Base-by-base conservation (phyloP, 2,797 vertebrate species). In the Ctenochaetus hawaiiensis region DNA sequence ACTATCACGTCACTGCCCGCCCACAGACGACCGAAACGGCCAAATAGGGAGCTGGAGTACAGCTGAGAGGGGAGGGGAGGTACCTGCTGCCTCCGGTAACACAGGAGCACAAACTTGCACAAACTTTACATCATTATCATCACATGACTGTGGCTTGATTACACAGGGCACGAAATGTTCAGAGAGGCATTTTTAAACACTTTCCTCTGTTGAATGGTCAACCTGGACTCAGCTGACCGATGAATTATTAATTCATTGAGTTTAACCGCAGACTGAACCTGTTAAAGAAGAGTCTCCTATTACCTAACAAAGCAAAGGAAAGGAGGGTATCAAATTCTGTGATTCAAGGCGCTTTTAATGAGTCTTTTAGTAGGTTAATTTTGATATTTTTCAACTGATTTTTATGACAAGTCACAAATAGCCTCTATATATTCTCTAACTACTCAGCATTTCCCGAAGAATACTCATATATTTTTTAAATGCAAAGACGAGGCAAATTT, bases 1-100 rank as follows among this genome's bases (percentile, higher is more conserved):
- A 72, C 74, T 79, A 1, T 17, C 5, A 73, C 89, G 89, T 92
- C 90, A 90, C 30, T 6, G 5, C 72, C 47, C 90, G 81, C 90
- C 87, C 89, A 87, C 76, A 16, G 1, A 1, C 2, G 16, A 34
- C 22, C n/a, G 62, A 82, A 41, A 83, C 62, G 8, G 56, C 88
- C 91, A 82, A 85, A 87, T 85, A 90, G 75, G 91, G 88, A 85
- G 26, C 30, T 44, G 16, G 17, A 51, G 77, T 3, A 13, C 2
- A 12, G 49, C 8, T 5, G n/a, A 22, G 49, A 12, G 4, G 52
- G 20, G 12, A 18, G 7, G 49, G 43, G 51, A 26, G 7, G 11
- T 0, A 53, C n/a, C 41, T 72, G 58, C 45, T 14, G n/a, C 8
- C 22, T 62, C 26, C 13, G 30, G 48, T 22, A 4, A 1, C 0